Percentiles rank a stretch among this genome's conserved stretches.
phyloP scores from a whole-genome alignment of 2,113 vertebrate genomes.

The Boulengeromyrus knoepffleri region DNA sequence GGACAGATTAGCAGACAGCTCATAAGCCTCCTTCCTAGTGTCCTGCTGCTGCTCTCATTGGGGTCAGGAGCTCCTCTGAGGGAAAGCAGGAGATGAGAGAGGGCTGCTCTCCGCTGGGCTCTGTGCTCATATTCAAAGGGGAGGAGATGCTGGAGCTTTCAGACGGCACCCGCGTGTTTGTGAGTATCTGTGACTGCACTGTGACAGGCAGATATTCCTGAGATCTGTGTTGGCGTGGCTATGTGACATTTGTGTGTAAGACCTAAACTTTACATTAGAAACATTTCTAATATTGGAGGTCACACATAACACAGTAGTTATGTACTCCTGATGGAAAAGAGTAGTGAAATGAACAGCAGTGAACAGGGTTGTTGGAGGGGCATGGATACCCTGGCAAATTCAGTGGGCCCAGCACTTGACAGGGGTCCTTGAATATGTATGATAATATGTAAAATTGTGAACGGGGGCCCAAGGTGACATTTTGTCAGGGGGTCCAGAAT shows the following conservation, averaged over 20 bases:
- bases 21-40: neutral
- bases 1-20: neutral
- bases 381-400: neutral
- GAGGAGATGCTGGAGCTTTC: neutral
- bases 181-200: neutral
- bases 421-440: neutral
- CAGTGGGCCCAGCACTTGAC: neutral
- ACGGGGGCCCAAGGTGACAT: neutral
- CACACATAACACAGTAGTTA: neutral
- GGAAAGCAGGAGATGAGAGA: neutral
- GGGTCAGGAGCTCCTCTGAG: neutral
- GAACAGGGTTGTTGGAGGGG: neutral
- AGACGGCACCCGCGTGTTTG: neutral
- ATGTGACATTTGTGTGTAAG: neutral
- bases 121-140: neutral
- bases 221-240: neutral
- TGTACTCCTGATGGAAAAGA: neutral
- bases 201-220: neutral
- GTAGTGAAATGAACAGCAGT: neutral
- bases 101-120: neutral
- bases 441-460: neutral
- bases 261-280: neutral
- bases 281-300: neutral
- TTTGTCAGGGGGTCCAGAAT: neutral
- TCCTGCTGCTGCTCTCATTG: neutral